Conservation (phyloP, 2,888 invertebrate genomes). For the Apotomis capreana region DNA sequence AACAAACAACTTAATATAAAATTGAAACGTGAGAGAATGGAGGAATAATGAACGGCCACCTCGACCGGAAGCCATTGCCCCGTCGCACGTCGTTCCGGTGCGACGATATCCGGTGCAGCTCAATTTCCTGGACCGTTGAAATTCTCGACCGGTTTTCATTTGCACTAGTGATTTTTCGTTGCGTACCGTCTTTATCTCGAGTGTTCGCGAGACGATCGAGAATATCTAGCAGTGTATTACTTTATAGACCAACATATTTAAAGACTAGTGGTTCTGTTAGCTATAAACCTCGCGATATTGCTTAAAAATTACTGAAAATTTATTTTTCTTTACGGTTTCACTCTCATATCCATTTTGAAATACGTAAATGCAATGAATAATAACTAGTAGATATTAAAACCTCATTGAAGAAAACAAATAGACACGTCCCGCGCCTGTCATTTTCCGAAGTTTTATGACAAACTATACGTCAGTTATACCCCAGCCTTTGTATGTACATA, state of each 20-base stretch:
- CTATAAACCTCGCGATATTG: too few relatives aligned
- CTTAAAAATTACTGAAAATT: too few relatives aligned
- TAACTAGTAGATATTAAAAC: too few relatives aligned
- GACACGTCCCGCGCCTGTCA: too few relatives aligned
- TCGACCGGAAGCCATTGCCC: conserved; percentile 75
- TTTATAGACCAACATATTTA: background rate
- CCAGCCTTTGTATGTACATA: too few relatives aligned
- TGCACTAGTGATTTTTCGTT: conserved; percentile 62
- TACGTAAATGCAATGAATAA: too few relatives aligned
- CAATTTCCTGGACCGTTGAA: conserved; percentile 78
- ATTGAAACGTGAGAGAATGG: conserved; percentile 62
- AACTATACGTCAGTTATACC: too few relatives aligned
- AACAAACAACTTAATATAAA: conserved; percentile 49
- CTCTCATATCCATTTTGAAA: too few relatives aligned
- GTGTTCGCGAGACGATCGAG: conserved; percentile 45
- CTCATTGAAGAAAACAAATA: too few relatives aligned
- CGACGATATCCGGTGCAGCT: conserved; percentile 81
- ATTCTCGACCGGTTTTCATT: conserved; percentile 70
- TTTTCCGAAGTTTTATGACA: too few relatives aligned
- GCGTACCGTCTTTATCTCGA: conserved; percentile 54
- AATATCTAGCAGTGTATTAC: background rate
- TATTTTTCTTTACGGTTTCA: too few relatives aligned
- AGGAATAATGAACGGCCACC: conserved; percentile 72
- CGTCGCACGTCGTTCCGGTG: conserved; percentile 77
- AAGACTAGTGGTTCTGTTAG: background rate